Conservation (phyloP, 2,888 invertebrate genomes). For the Drosophila mimica region DNA sequence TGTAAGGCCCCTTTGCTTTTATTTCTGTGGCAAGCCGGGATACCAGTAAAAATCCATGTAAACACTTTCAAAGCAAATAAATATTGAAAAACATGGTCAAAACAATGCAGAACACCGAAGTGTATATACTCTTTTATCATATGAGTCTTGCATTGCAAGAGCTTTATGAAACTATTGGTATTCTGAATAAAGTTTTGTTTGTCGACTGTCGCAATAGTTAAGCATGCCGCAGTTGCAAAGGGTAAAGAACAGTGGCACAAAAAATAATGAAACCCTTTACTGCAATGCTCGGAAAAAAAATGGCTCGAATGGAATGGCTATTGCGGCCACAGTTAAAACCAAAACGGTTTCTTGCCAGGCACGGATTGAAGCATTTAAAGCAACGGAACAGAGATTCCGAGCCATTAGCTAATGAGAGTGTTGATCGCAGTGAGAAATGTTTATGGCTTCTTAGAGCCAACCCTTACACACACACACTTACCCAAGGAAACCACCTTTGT, state of each 20-base stretch:
- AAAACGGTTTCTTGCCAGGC: background rate
- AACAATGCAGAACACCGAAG: slow-evolving; percentile 21
- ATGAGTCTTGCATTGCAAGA: background rate
- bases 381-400: slow-evolving; percentile 33
- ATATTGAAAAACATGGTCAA: slow-evolving; percentile 26
- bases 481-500: slow-evolving; percentile 50
- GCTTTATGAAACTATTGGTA: background rate
- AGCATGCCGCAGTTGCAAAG: background rate
- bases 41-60: slow-evolving; percentile 43
- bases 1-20: slow-evolving; percentile 7
- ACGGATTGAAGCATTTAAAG: slow-evolving; percentile 35
- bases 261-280: slow-evolving; percentile 44
- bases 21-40: slow-evolving; percentile 22
- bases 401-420: slow-evolving; percentile 74
- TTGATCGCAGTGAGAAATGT: slow-evolving; percentile 28
- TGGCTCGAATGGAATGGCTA: slow-evolving; percentile 47
- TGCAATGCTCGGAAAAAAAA: slow-evolving; percentile 19
- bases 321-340: slow-evolving; percentile 37
- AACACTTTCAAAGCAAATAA: slow-evolving; percentile 59
- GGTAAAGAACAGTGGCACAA: slow-evolving; percentile 28
- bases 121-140: slow-evolving; percentile 12
- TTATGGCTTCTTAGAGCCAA: slow-evolving; percentile 19
- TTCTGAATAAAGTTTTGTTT: background rate
- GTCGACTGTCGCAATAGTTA: background rate
- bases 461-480: background rate